A percentile compares a stretch with the other conserved stretches of the same genome.
phyloP scores from a whole-genome alignment of 2,888 invertebrate species.

The Palloptera scutellata region DNA sequence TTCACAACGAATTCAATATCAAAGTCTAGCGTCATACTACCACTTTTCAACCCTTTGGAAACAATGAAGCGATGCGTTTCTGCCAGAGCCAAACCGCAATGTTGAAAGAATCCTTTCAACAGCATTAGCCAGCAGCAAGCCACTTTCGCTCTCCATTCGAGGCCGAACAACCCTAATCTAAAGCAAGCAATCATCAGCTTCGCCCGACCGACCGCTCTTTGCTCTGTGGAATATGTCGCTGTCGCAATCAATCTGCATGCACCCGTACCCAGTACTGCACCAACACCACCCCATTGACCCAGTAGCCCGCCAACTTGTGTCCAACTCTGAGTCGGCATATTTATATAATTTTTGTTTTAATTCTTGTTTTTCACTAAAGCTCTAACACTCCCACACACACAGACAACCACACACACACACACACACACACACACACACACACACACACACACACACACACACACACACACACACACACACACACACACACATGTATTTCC shows the following conservation, averaged over 20 bases:
- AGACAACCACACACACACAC: too few relatives aligned
- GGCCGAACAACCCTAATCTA: background rate
- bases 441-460: too few relatives aligned
- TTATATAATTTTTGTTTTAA: conserved; percentile 25
- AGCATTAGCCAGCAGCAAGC: background rate
- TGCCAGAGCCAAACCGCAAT: background rate
- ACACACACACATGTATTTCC: background rate
- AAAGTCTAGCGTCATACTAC: too few relatives aligned
- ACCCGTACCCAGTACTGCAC: too few relatives aligned
- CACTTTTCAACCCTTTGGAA: too few relatives aligned
- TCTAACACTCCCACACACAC: background rate
- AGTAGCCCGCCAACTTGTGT: conserved; percentile 9
- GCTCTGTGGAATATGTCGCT: background rate
- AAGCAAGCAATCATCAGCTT: background rate
- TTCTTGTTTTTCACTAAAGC: background rate
- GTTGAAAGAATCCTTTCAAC: conserved; percentile 12
- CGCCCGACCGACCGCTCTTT: background rate
- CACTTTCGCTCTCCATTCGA: background rate
- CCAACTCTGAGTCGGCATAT: background rate
- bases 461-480: too few relatives aligned
- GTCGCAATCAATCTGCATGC: too few relatives aligned
- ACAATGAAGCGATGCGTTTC: background rate
- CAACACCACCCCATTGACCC: background rate
- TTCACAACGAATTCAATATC: too few relatives aligned
- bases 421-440: conserved; percentile 5